A percentile compares a stretch with the other conserved stretches of the same genome.
Evolutionary conservation across 2,113 vertebrate species (phyloP).

Genomic region (Cyprinodon variegatus): DNA sequence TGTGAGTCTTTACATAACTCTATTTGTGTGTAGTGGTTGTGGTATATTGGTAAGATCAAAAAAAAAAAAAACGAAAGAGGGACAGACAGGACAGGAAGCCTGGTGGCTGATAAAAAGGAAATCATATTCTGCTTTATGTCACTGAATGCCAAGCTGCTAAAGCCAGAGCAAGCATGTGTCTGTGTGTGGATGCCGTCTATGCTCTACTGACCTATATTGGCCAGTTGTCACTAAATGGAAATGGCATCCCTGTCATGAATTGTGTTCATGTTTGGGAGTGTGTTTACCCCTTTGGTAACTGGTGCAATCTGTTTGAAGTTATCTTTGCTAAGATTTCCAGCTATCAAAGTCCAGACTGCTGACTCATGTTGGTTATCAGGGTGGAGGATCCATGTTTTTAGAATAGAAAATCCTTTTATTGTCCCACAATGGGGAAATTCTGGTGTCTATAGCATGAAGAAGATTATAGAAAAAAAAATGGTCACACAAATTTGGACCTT

Average conservation of each 20-base stretch:
- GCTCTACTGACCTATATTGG: constrained; percentile 66
- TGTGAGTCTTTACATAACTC: too few relatives aligned
- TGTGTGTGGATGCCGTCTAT: constrained; percentile 10
- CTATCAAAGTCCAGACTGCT: constrained; percentile 6
- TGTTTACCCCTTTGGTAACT: neutral
- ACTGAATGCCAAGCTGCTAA: neutral
- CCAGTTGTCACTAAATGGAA: constrained; percentile 25
- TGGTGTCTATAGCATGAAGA: neutral
- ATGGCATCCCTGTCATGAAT: constrained; percentile 8
- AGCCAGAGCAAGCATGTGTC: neutral
- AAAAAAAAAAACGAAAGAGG: constrained; percentile 20
- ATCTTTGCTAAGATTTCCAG: constrained; percentile 33
- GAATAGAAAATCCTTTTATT: neutral
- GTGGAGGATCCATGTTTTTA: constrained; percentile 33
- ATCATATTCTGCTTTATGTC: constrained; percentile 18
- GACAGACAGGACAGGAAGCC: constrained; percentile 12
- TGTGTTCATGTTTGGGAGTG: neutral
- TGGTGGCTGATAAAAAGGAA: constrained; percentile 25
- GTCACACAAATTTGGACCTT: too few relatives aligned
- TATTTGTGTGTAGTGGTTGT: too few relatives aligned
- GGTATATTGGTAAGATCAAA: too few relatives aligned
- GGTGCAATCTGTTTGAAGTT: constrained; percentile 12
- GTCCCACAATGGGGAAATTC: neutral
- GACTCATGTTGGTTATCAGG: constrained; percentile 38
- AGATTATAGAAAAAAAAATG: neutral